Evolutionary conservation across 1,140 invertebrate genomes (phyloP).

Genomic region (Heterodera carotae): DNA sequence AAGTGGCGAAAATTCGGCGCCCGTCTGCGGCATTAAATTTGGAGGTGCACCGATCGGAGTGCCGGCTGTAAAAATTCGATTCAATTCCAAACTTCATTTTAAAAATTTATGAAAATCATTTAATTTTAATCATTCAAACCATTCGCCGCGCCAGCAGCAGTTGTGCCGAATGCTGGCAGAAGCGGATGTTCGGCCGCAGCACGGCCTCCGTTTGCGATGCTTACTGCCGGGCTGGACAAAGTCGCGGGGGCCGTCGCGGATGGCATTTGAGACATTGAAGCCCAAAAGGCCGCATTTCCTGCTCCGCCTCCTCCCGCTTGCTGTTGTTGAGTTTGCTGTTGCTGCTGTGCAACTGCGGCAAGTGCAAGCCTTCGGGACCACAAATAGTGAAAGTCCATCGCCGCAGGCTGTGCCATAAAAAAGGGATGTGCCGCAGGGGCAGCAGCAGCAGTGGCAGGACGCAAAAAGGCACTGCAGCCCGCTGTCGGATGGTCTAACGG

Average conservation of each 20-base stretch:
- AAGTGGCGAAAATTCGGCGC: slow-evolving; percentile 83
- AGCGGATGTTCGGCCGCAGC: slow-evolving; percentile 59
- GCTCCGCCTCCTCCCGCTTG: background rate
- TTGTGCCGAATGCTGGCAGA: slow-evolving; percentile 55
- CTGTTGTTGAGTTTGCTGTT: background rate
- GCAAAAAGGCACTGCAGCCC: slow-evolving; percentile 20
- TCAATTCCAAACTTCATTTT: no score
- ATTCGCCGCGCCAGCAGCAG: slow-evolving; percentile 25
- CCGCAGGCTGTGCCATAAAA: background rate
- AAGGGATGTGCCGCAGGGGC: background rate
- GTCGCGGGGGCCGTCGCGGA: background rate
- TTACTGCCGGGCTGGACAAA: background rate
- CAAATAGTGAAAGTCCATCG: slow-evolving; percentile 18
- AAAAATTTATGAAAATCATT: no score
- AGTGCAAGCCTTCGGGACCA: slow-evolving; percentile 20
- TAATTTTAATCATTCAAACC: background rate
- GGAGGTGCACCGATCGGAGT: background rate
- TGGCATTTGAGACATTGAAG: background rate
- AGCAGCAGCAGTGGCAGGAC: background rate
- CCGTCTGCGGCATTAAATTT: slow-evolving; percentile 67
- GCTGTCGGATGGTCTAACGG: background rate
- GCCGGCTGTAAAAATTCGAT: background rate
- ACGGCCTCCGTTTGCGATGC: slow-evolving; percentile 35
- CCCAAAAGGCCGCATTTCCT: background rate
- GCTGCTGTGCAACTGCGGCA: slow-evolving; percentile 9